A percentile compares a stretch with the other conserved stretches of the same genome.
These are phyloP conservation scores for Drosophila auraria DNA, from an alignment of 1,140 invertebrate genomes.

Conservation along the genomic window DNA sequence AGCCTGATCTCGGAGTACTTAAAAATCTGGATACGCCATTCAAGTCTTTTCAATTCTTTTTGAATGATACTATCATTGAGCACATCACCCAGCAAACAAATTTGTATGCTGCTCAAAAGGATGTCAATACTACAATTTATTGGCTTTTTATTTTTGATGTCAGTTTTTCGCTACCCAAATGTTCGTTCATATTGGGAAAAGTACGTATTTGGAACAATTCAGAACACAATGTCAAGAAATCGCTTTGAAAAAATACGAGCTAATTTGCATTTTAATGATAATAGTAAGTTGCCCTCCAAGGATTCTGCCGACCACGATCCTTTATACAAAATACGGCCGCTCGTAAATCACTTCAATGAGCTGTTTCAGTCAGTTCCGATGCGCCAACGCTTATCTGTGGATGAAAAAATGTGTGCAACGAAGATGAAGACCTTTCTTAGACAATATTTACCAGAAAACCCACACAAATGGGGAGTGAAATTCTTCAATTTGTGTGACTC, in stretches of 20 bases:
- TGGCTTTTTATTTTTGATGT: conserved; percentile 22
- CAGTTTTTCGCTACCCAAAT: conserved; percentile 16
- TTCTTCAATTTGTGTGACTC: no score
- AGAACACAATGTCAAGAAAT: conserved; percentile 17
- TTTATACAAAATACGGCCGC: no score
- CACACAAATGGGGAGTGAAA: no score
- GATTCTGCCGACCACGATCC: no score
- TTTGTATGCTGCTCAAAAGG: conserved; percentile 29
- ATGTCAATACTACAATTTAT: conserved; percentile 24
- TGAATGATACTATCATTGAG: conserved; percentile 25
- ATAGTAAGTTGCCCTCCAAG: no score
- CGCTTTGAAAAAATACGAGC: conserved; percentile 8
- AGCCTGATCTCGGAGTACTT: conserved; percentile 14
- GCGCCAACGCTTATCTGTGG: no score
- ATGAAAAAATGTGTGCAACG: no score
- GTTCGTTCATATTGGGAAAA: conserved; percentile 12
- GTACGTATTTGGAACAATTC: conserved; percentile 9
- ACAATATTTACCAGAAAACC: no score
- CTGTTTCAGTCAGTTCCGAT: no score
- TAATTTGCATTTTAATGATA: no score
- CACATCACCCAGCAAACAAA: conserved; percentile 29
- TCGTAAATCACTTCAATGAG: no score
- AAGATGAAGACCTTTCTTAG: no score
- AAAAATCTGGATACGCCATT: conserved; percentile 26
- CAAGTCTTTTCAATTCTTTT: conserved; percentile 27